A percentile compares a stretch with the other conserved stretches of the same genome.
Evolutionary conservation across 2,797 vertebrate species (phyloP).

Genomic region (Xenopus petersii): DNA sequence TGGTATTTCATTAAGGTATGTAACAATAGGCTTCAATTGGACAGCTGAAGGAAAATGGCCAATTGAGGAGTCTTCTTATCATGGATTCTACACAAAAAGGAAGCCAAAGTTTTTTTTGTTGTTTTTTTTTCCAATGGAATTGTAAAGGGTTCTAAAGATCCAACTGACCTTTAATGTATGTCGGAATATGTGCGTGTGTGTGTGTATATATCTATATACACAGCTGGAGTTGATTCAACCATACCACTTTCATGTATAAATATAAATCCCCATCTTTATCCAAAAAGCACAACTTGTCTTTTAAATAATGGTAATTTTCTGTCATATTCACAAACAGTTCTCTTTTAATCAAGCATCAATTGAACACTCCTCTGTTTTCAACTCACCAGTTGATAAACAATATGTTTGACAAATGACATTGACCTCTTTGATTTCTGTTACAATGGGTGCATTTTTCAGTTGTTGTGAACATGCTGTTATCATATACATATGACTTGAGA

Average conservation of each 20-base stretch:
- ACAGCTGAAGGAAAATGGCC: no score
- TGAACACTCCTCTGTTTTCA: slow-evolving; percentile 18
- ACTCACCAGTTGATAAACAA: slow-evolving; percentile 35
- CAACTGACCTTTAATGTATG: slow-evolving; percentile 32
- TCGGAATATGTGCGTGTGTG: slow-evolving; percentile 5
- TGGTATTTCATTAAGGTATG: no score
- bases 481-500: slow-evolving; percentile 1
- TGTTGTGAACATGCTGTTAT: slow-evolving; percentile 33
- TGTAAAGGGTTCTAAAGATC: background rate
- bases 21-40: no score
- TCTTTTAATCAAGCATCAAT: slow-evolving; percentile 43
- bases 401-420: slow-evolving; percentile 43
- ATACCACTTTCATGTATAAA: slow-evolving; percentile 47
- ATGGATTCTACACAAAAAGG: background rate
- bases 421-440: slow-evolving; percentile 32
- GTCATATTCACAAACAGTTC: slow-evolving; percentile 37
- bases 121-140: slow-evolving; percentile 6
- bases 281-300: slow-evolving; percentile 35
- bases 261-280: slow-evolving; percentile 42
- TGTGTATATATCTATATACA: slow-evolving; percentile 28
- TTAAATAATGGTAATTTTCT: slow-evolving; percentile 27
- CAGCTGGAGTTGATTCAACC: slow-evolving; percentile 41
- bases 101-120: background rate
- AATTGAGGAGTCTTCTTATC: background rate
- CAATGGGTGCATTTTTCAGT: slow-evolving; percentile 11